Conservation (phyloP, 1,140 invertebrate species). For the Pachyrhynchus sulphureomaculatus region DNA sequence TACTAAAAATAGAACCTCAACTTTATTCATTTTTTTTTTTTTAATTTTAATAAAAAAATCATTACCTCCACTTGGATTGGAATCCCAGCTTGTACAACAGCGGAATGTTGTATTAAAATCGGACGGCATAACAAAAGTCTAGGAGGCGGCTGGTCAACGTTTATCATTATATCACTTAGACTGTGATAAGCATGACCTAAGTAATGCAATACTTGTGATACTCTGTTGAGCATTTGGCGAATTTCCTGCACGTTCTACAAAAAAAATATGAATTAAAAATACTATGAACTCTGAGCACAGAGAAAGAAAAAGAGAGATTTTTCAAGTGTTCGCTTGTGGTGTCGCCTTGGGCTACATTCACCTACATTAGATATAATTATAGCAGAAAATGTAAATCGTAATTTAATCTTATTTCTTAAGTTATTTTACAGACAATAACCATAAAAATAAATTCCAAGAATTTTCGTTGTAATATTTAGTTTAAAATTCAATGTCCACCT, state of each 20-base stretch:
- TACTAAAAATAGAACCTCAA: background rate
- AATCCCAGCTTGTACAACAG: constrained; percentile 62
- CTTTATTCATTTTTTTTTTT: too few relatives aligned
- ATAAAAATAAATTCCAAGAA: too few relatives aligned
- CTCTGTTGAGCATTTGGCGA: constrained; percentile 68
- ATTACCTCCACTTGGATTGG: constrained; percentile 65
- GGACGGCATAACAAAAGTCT: constrained; percentile 70
- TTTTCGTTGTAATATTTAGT: too few relatives aligned
- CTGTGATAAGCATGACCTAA: constrained; percentile 85
- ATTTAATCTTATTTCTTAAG: too few relatives aligned
- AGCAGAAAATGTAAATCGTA: too few relatives aligned
- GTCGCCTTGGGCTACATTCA: too few relatives aligned
- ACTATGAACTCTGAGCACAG: background rate
- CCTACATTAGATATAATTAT: too few relatives aligned
- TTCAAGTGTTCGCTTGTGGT: too few relatives aligned
- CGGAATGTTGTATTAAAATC: constrained; percentile 69
- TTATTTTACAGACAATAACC: too few relatives aligned
- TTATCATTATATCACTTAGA: constrained; percentile 80
- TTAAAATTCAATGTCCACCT: too few relatives aligned
- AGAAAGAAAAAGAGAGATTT: background rate
- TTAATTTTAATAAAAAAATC: background rate
- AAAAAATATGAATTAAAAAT: constrained; percentile 17
- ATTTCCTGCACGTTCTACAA: constrained; percentile 54
- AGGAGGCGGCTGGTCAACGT: constrained; percentile 67
- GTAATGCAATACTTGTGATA: constrained; percentile 79